Percentiles rank a stretch among this genome's conserved stretches.
These are phyloP conservation scores for Scophthalmus maximus DNA, from an alignment of 2,113 vertebrate species.

Conservation along the genomic window DNA sequence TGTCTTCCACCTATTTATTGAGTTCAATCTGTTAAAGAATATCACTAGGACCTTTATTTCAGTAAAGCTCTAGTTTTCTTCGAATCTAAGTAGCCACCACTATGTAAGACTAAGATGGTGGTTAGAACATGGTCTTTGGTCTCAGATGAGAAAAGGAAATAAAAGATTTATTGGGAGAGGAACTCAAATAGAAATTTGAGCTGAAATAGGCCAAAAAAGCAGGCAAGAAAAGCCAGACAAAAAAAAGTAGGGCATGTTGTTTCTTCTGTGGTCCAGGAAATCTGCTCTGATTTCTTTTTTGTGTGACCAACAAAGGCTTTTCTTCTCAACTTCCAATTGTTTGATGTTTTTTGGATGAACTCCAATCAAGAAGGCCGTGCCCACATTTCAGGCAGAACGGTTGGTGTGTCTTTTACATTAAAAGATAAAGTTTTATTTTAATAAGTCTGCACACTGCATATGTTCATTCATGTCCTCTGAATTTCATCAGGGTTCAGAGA, in stretches of 20 bases:
- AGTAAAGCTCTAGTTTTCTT: too few species aligned
- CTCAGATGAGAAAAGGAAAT: constrained; percentile 4
- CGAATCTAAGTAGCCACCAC: too few species aligned
- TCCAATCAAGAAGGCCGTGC: constrained; percentile 18
- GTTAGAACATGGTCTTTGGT: neutral
- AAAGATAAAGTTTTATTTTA: constrained; percentile 9
- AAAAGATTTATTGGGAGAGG: constrained; percentile 6
- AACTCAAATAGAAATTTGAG: constrained; percentile 22
- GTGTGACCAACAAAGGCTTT: constrained; percentile 37
- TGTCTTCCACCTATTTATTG: too few species aligned
- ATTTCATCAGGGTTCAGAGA: too few species aligned
- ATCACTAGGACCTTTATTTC: neutral
- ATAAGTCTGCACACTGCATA: neutral
- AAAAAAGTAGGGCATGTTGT: constrained; percentile 56
- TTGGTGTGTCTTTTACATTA: neutral
- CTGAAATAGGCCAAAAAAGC: constrained; percentile 20
- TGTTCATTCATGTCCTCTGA: too few species aligned
- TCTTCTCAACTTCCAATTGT: constrained; percentile 35
- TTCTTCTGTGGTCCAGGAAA: constrained; percentile 44
- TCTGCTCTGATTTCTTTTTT: constrained; percentile 50
- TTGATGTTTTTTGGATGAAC: constrained; percentile 61
- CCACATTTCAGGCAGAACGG: constrained; percentile 9
- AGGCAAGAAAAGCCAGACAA: constrained; percentile 4
- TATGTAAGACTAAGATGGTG: neutral
- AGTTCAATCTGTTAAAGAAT: too few species aligned